phyloP scores from a whole-genome alignment of 2,797 vertebrate genomes.

The Threskiornis aethiopicus region DNA sequence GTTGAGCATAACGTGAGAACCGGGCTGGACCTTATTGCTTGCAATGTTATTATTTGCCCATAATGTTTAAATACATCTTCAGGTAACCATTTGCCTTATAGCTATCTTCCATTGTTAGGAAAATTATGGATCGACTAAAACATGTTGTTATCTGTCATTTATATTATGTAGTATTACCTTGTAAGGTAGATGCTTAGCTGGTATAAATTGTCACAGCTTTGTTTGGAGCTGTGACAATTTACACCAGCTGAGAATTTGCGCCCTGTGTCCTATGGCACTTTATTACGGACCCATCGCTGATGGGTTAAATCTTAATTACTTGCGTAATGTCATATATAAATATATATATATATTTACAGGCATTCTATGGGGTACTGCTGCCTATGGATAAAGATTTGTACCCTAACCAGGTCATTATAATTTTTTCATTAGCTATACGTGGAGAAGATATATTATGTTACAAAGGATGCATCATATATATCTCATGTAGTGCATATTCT shows the following conservation, averaged over 20 bases:
- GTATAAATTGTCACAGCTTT: constrained; percentile 38
- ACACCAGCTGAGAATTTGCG: constrained; percentile 48
- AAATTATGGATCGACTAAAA: constrained; percentile 79
- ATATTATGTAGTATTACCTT: constrained; percentile 82
- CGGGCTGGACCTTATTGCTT: constrained; percentile 82
- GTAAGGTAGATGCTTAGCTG: constrained; percentile 60
- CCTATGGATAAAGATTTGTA: constrained; percentile 96
- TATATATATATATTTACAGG: constrained; percentile 82
- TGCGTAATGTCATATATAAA: constrained; percentile 89
- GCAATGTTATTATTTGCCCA: constrained; percentile 84
- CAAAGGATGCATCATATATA: constrained; percentile 81
- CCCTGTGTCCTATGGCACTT: constrained; percentile 91
- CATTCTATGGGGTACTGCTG: constrained; percentile 90
- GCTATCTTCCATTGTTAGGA: constrained; percentile 85
- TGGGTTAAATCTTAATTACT: constrained; percentile 96
- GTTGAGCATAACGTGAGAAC: constrained; percentile 73
- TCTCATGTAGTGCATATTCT: constrained; percentile 81
- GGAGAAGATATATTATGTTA: constrained; percentile 82
- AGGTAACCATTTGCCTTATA: constrained; percentile 97
- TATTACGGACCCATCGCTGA: constrained; percentile 89
- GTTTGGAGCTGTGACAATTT: constrained; percentile 39
- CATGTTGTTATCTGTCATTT: constrained; percentile 83
- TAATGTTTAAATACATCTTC: constrained; percentile 87
- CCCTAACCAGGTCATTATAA: constrained; percentile 86
- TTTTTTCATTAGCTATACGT: constrained; percentile 81